phyloP scores from a whole-genome alignment of 2,888 invertebrate genomes.

The Laspeyria flexula region DNA sequence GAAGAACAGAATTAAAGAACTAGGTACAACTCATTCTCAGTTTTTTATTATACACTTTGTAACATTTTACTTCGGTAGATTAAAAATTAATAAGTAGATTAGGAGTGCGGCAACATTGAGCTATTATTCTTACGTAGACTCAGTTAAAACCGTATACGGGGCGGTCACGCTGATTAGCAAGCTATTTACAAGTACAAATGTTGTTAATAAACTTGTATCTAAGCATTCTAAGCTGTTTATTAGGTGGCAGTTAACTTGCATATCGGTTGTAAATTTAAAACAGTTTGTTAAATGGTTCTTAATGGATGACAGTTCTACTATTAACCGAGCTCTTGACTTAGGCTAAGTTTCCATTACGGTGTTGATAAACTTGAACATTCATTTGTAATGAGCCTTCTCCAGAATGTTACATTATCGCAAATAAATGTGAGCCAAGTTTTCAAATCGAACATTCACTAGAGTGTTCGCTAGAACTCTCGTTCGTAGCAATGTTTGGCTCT shows the following conservation, averaged over 20 bases:
- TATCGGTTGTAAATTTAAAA: too few species aligned
- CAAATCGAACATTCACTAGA: too few species aligned
- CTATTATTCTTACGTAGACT: neutral
- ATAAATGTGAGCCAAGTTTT: too few species aligned
- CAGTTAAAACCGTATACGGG: neutral
- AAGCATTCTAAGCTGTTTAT: neutral
- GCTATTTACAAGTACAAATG: neutral
- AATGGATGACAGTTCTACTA: too few species aligned
- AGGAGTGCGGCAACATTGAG: neutral
- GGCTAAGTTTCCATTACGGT: too few species aligned
- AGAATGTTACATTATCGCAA: too few species aligned
- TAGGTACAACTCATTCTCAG: neutral
- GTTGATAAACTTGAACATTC: too few species aligned
- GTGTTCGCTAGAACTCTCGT: too few species aligned
- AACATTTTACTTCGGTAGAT: neutral
- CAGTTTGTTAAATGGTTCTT: too few species aligned
- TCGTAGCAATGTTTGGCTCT: too few species aligned
- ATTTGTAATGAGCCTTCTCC: too few species aligned
- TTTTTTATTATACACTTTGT: neutral
- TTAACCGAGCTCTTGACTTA: too few species aligned
- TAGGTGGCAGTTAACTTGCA: neutral
- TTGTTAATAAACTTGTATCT: neutral
- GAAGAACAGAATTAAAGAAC: constrained; percentile 2
- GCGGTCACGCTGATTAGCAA: neutral
- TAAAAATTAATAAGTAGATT: constrained; percentile 1